These are phyloP conservation scores for Promerops cafer DNA, from an alignment of 2,113 vertebrate species.

Conservation along the genomic window DNA sequence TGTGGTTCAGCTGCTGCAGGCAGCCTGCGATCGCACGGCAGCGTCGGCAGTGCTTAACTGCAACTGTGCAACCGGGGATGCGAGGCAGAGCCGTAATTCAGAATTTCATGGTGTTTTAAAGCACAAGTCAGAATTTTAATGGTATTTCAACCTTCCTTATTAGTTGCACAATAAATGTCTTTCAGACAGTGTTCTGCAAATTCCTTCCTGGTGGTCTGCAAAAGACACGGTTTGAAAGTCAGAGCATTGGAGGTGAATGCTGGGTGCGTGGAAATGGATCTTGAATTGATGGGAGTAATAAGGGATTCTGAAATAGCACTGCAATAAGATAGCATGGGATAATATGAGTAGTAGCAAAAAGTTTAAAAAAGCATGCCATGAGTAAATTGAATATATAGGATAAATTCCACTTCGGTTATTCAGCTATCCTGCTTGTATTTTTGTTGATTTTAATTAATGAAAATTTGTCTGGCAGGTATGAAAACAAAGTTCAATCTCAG, in stretches of 20 bases:
- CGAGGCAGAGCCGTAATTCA: not conserved
- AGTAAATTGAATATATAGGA: not conserved
- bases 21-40: not conserved
- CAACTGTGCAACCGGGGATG: not conserved
- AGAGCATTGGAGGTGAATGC: not conserved
- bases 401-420: not conserved
- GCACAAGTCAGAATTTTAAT: slow-evolving; percentile 27
- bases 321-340: not conserved
- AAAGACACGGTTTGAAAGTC: not conserved
- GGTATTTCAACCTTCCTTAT: slow-evolving; percentile 46
- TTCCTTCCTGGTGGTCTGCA: not conserved
- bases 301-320: not conserved
- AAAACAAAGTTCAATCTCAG: not conserved
- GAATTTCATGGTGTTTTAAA: slow-evolving; percentile 36
- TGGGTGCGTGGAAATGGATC: not conserved
- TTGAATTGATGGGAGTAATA: not conserved
- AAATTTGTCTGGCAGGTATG: not conserved
- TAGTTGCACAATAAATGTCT: slow-evolving; percentile 3
- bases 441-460: not conserved
- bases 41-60: not conserved
- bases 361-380: not conserved
- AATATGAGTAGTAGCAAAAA: not conserved
- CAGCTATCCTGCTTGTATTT: not conserved
- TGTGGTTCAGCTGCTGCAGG: not conserved
- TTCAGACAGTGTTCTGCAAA: not conserved